Conservation (phyloP, 2,113 vertebrate genomes). For the Hypomesus transpacificus region DNA sequence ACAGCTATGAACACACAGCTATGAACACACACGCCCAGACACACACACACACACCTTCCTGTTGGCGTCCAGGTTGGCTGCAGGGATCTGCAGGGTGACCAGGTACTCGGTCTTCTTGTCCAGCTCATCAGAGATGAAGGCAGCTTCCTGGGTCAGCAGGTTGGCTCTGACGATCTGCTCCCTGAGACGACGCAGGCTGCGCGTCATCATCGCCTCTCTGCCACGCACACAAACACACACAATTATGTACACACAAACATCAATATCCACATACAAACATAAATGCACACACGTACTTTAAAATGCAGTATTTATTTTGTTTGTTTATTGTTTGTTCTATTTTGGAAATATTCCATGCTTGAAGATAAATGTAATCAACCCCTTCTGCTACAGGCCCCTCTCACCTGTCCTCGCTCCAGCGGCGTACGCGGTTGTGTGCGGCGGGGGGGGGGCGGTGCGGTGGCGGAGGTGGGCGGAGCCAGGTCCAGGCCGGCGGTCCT, state of each 20-base stretch:
- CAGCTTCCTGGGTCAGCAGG: constrained; percentile 86
- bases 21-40: neutral
- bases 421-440: constrained; percentile 78
- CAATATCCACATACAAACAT: neutral
- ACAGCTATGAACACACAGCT: neutral
- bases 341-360: too few species aligned
- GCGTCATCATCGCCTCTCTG: constrained; percentile 88
- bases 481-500: constrained; percentile 55
- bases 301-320: too few species aligned
- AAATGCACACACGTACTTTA: neutral
- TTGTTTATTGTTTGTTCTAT: too few species aligned
- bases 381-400: too few species aligned
- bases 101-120: constrained; percentile 91
- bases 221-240: too few species aligned
- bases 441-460: constrained; percentile 44
- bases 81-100: constrained; percentile 93
- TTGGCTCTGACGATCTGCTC: constrained; percentile 93
- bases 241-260: neutral
- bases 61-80: constrained; percentile 93
- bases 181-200: constrained; percentile 83
- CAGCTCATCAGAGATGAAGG: constrained; percentile 86
- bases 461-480: constrained; percentile 36
- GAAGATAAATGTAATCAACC: too few species aligned
- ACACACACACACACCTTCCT: constrained; percentile 76
- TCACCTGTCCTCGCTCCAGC: constrained; percentile 94